Evolutionary conservation across 2,797 vertebrate genomes (phyloP).

Genomic region (Hirundo rustica): DNA sequence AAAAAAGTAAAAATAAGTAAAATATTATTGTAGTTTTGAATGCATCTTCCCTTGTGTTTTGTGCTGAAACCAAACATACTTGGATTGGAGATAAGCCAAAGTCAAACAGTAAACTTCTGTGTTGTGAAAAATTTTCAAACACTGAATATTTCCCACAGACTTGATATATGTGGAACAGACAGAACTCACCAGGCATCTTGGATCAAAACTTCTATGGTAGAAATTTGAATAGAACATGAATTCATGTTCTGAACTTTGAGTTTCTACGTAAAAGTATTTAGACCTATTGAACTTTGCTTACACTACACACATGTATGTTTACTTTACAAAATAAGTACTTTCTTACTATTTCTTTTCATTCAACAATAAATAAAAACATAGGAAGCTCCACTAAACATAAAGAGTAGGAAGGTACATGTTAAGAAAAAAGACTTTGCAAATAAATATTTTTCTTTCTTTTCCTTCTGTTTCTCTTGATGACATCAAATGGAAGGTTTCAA

Average conservation of each 20-base stretch:
- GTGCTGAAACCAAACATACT: neutral
- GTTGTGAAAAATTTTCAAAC: neutral
- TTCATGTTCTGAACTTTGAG: neutral
- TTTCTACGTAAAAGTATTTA: neutral
- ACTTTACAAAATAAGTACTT: neutral
- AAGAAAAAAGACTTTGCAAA: neutral
- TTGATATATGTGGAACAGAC: neutral
- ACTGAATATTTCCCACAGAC: neutral
- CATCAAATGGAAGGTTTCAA: neutral
- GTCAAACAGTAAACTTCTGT: neutral
- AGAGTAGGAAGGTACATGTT: neutral
- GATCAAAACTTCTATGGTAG: neutral
- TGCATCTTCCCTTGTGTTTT: neutral
- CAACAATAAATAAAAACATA: neutral
- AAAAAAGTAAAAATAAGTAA: neutral
- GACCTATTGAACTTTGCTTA: neutral
- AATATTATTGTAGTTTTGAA: neutral
- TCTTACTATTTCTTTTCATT: neutral
- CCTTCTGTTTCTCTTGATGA: neutral
- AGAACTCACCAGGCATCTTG: neutral
- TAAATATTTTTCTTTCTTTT: neutral
- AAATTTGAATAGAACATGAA: neutral
- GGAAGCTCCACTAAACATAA: neutral
- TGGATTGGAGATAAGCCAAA: neutral
- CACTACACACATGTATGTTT: neutral